Base-by-base conservation (phyloP, 2,113 vertebrate genomes). In the Caracal caracal region DNA sequence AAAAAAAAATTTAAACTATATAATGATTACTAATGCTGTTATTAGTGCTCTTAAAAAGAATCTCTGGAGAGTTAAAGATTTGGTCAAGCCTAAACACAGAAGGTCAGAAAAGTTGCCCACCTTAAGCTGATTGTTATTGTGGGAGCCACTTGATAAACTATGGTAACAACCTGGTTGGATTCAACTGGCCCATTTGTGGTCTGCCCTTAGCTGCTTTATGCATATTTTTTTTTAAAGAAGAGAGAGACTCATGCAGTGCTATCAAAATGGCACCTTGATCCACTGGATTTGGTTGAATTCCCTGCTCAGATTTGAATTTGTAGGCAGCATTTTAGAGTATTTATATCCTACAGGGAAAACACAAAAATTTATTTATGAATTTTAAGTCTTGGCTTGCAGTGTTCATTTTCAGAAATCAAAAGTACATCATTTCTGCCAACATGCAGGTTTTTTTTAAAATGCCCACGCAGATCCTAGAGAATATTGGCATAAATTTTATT, bases 321-420 rank as follows among this genome's bases (percentile, higher is more conserved):
- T 87, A 90, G 92, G 87, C 83, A 97, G 80, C 5, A 6, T 92
- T 93, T 97, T 66, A 92, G 37, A 91, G 71, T 97, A 93, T 95
- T 97, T 96, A 92, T 96, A 90, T 92, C 71, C 92, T 97, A 79
- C 66, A 96, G 92, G 81, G 96, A 94, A 97, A 88, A 97, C 89
- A 97, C 96, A 93, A 71, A 92, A 90, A 95, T 96, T 97, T 97
- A 97, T 97, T 96, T 97, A 97, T 92, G 94, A 97, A 94, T 97
- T 96, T 35, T 95, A 96, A 95, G 90, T 97, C 92, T 92, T 95
- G 90, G 83, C 71, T 98, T 92, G 65, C 81, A 91, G 59, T 92
- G 47, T 95, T 96, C 83, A 95, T 92, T 97, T 98, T 90, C 75
- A 94, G 88, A 98, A 97, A 97, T 97, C 84, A 93, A 96, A 98